These are phyloP conservation scores for Yponomeuta evonymella DNA, from an alignment of 2,888 invertebrate species.

Conservation along the genomic window DNA sequence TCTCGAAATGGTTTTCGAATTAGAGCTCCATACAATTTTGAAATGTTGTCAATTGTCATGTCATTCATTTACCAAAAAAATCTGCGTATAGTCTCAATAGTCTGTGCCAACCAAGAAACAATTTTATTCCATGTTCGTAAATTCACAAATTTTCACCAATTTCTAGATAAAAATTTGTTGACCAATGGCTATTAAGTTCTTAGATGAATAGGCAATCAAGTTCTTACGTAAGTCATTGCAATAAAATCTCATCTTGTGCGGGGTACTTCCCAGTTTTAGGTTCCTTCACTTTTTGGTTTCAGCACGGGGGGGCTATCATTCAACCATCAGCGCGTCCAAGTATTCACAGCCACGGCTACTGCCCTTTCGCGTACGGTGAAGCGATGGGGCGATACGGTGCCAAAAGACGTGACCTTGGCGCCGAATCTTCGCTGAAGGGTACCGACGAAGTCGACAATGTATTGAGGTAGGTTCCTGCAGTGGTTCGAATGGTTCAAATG, in stretches of 20 bases:
- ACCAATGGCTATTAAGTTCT: no score
- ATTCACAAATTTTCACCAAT: no score
- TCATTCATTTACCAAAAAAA: no score
- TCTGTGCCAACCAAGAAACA: no score
- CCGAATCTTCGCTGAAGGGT: slow-evolving; percentile 23
- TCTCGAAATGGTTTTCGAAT: no score
- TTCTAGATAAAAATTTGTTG: no score
- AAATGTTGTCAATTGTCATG: no score
- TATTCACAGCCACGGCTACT: slow-evolving; percentile 38
- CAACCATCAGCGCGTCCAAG: slow-evolving; percentile 45
- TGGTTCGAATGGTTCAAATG: background rate
- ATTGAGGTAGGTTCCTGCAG: slow-evolving; percentile 38
- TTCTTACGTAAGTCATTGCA: background rate
- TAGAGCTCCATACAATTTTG: no score
- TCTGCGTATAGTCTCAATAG: no score
- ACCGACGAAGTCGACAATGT: slow-evolving; percentile 56
- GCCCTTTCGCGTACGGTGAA: slow-evolving; percentile 24
- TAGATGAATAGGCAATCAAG: background rate
- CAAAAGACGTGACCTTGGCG: slow-evolving; percentile 15
- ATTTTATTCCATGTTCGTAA: no score
- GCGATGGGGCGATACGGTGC: slow-evolving; percentile 45
- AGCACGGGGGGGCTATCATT: slow-evolving; percentile 35
- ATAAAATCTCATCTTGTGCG: background rate
- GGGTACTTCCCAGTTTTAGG: background rate
- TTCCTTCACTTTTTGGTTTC: background rate